Percentiles rank a stretch among this genome's conserved stretches.
Conservation (phyloP, 2,888 invertebrate genomes). For the Octodonta nipae region DNA sequence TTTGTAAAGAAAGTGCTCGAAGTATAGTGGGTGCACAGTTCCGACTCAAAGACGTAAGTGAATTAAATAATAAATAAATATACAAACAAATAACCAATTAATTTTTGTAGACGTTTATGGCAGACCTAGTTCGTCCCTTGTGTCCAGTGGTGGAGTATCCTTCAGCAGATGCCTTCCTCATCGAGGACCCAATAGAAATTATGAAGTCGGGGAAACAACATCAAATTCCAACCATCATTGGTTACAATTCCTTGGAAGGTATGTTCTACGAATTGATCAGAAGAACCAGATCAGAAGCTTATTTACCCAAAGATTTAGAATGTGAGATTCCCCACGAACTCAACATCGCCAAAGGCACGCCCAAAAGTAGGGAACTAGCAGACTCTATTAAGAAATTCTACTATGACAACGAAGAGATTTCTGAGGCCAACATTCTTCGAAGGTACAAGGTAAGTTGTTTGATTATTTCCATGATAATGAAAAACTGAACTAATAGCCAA, state of each 20-base stretch:
- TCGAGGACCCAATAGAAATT: slow-evolving; percentile 26
- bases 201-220: slow-evolving; percentile 25
- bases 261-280: slow-evolving; percentile 25
- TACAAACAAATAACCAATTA: too few relatives aligned
- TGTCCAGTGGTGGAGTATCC: slow-evolving; percentile 23
- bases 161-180: slow-evolving; percentile 23
- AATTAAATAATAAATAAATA: too few relatives aligned
- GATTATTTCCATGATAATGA: too few relatives aligned
- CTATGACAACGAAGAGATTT: slow-evolving; percentile 34
- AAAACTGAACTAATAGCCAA: too few relatives aligned
- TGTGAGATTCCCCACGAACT: slow-evolving; percentile 21
- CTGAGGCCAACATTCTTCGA: slow-evolving; percentile 29
- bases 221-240: slow-evolving; percentile 32
- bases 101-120: slow-evolving; percentile 16
- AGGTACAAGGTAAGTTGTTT: slow-evolving; percentile 26
- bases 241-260: slow-evolving; percentile 30
- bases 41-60: slow-evolving; percentile 20
- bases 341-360: slow-evolving; percentile 18
- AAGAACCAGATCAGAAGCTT: slow-evolving; percentile 15
- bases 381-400: slow-evolving; percentile 33
- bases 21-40: slow-evolving; percentile 19
- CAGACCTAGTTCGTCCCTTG: slow-evolving; percentile 17
- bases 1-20: slow-evolving; percentile 17
- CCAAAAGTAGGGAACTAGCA: slow-evolving; percentile 27
- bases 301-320: slow-evolving; percentile 18